Evolutionary conservation across 2,888 invertebrate species (phyloP).

Genomic region (Cancer borealis): DNA sequence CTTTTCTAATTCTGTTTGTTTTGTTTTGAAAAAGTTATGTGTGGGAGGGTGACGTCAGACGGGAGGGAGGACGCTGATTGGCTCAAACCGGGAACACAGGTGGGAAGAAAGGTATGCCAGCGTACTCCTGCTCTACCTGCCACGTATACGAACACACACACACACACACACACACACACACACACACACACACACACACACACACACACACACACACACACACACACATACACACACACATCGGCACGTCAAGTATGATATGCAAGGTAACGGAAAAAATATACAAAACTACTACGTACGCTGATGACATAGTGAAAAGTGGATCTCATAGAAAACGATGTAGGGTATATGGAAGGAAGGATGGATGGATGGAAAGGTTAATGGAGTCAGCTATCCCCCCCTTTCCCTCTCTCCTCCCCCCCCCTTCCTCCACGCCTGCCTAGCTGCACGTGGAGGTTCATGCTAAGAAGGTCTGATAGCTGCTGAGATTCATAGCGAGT

Average conservation of each 20-base stretch:
- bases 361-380: background rate
- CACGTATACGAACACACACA: background rate
- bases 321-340: too few relatives aligned
- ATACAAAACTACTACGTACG: too few relatives aligned
- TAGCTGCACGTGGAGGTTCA: background rate
- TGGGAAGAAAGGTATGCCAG: background rate
- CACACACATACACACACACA: too few relatives aligned
- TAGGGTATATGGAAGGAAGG: too few relatives aligned
- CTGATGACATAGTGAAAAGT: too few relatives aligned
- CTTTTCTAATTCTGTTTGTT: background rate
- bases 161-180: too few relatives aligned
- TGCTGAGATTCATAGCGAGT: background rate
- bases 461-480: background rate
- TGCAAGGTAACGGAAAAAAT: too few relatives aligned
- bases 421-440: background rate
- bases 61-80: background rate
- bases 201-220: constrained; percentile 13
- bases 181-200: too few relatives aligned
- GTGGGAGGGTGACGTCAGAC: background rate
- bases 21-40: background rate
- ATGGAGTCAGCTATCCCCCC: background rate
- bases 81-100: background rate
- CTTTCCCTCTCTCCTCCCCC: background rate
- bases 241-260: too few relatives aligned
- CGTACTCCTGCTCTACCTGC: background rate